Evolutionary conservation across 2,797 vertebrate genomes (phyloP), one percentile per base, ranked within the genome.

Genomic region (Alfaro cultratus): DNA sequence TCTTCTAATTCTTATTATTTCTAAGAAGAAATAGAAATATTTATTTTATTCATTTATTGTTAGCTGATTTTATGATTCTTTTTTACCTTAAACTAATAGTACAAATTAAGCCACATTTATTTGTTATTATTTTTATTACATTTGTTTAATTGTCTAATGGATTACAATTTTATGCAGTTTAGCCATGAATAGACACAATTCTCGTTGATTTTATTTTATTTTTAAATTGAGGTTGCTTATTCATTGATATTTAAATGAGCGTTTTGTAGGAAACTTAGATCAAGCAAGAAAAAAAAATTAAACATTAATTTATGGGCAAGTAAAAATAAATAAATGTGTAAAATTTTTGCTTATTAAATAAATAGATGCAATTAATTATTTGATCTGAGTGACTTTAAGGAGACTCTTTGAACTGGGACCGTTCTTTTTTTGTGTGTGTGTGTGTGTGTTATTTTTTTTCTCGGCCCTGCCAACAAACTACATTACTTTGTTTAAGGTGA

Each of bases 401-500:
- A 5, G 2, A n/a, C 15, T 43, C 23, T 70, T 45, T 71, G 26
- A n/a, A 68, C 4, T 68, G 21, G 5, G 5, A 53, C 5, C 4
- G 72, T 34, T 16, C 11, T 76, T 55, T 10, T 53, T 2, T 23
- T 18, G 16, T 7, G 39, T 41, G 39, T 39, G 39, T 18, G 16
- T 7, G 39, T 41, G 39, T 39, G 39, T 39, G 7, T 26, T n/a
- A 10, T 55, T n/a, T 60, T 51, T 49, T 4, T 11, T 49, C 0
- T 1, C 46, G 15, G 41, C 55, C 1, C 15, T 70, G 43, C 11
- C 21, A 49, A 2, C 23, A 41, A 68, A 23, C 0, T 18, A 2
- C 75, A 88, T 89, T 84, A 87, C 84, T 86, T 86, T 85, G 83
- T 88, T 84, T 62, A 79, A 88, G 60, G 83, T 91, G 43, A 78